Percentiles rank a stretch among this genome's conserved stretches.
phyloP scores from a whole-genome alignment of 2,113 vertebrate species.

The Tragelaphus imberbis region DNA sequence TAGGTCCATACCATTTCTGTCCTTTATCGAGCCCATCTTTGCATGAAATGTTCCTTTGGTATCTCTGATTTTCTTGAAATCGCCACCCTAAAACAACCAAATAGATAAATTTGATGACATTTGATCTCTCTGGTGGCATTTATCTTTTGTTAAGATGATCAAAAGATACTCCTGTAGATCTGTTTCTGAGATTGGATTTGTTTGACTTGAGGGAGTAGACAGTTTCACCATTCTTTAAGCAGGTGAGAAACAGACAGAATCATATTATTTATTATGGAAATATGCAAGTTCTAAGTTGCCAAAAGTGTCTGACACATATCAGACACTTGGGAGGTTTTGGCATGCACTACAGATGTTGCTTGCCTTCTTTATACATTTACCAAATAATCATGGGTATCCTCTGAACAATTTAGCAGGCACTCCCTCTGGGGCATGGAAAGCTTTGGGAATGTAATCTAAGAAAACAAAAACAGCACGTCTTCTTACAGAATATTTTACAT shows the following conservation, averaged over 20 bases:
- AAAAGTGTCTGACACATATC: not conserved
- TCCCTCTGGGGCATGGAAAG: not conserved
- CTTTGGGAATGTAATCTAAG: not conserved
- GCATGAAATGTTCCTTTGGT: no score
- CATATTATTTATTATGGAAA: not conserved
- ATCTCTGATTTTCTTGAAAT: no score
- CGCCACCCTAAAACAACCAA: not conserved
- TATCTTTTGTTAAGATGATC: not conserved
- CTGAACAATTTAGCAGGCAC: not conserved
- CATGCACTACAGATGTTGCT: not conserved
- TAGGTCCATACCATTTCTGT: no score
- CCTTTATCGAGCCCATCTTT: no score
- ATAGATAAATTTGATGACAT: not conserved
- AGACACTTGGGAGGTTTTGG: not conserved
- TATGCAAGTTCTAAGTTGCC: slow-evolving; percentile 19
- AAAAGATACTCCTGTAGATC: not conserved
- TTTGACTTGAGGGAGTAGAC: slow-evolving; percentile 9
- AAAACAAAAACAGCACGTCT: not conserved
- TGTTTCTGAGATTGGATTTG: not conserved
- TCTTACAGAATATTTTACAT: not conserved
- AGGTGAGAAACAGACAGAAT: slow-evolving; percentile 18
- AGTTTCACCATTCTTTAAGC: not conserved
- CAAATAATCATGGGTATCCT: not conserved
- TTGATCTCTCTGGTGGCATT: not conserved
- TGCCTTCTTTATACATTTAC: not conserved